These are phyloP conservation scores for Apodemia mormo DNA, from an alignment of 2,888 invertebrate species.

Conservation along the genomic window DNA sequence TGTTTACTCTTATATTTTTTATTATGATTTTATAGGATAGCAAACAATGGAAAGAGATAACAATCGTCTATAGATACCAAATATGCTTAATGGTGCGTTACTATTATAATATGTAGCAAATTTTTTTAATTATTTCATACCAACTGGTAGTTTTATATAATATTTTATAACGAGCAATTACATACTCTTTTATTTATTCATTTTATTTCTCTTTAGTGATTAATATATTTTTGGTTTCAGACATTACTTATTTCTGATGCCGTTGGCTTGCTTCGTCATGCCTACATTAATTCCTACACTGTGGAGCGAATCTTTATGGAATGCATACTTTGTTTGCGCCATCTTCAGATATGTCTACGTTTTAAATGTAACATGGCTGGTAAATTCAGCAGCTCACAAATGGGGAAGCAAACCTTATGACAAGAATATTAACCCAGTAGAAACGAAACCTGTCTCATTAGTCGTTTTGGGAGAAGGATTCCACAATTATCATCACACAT, in stretches of 20 bases:
- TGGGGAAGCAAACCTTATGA: constrained; percentile 87
- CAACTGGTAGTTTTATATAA: too few species aligned
- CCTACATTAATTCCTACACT: constrained; percentile 77
- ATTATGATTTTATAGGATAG: too few species aligned
- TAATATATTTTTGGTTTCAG: constrained; percentile 60
- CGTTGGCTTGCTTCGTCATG: constrained; percentile 87
- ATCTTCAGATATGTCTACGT: constrained; percentile 89
- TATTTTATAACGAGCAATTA: too few species aligned
- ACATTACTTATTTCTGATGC: constrained; percentile 87
- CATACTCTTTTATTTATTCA: too few species aligned
- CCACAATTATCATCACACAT: constrained; percentile 80
- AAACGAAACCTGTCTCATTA: constrained; percentile 85
- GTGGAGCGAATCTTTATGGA: constrained; percentile 88
- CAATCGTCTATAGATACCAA: too few species aligned
- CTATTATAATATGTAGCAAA: too few species aligned
- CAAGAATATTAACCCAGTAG: constrained; percentile 84
- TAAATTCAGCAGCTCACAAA: constrained; percentile 93
- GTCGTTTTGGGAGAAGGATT: constrained; percentile 89
- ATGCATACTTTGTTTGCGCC: constrained; percentile 85
- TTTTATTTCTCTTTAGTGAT: too few species aligned
- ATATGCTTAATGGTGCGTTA: too few species aligned
- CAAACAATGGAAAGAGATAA: too few species aligned
- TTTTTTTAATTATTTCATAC: too few species aligned
- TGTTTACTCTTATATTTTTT: too few species aligned
- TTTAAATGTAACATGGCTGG: constrained; percentile 93